Conservation (phyloP, 2,113 vertebrate species). For the Chamaetylas fuelleborni region DNA sequence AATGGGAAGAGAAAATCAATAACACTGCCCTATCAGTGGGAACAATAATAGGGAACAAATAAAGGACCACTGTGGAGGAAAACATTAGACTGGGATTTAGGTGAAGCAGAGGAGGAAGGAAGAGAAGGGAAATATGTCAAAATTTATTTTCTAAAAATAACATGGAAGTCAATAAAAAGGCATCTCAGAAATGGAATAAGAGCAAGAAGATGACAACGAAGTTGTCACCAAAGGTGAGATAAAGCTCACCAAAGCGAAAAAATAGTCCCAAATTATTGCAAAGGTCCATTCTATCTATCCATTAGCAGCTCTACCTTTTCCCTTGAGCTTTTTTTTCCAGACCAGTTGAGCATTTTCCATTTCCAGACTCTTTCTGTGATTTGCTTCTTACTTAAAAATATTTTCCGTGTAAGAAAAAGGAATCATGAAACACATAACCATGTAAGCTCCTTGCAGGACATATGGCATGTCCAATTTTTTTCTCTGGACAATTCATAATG, state of each 20-base stretch:
- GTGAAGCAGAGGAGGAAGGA: neutral
- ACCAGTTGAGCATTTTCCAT: neutral
- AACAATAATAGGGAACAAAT: constrained; percentile 1
- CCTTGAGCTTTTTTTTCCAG: neutral
- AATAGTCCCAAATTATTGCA: neutral
- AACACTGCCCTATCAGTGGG: neutral
- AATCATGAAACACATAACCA: neutral
- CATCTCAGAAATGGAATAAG: neutral
- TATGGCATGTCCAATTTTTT: accelerated
- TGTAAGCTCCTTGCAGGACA: neutral
- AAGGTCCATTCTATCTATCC: neutral
- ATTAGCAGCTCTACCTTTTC: neutral
- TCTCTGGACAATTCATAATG: neutral
- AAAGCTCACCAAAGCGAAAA: neutral
- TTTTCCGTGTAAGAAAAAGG: neutral
- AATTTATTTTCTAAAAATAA: neutral
- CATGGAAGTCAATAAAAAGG: neutral
- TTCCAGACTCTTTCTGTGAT: neutral
- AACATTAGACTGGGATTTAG: neutral
- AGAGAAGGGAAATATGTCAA: neutral
- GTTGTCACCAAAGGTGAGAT: neutral
- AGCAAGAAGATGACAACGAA: neutral
- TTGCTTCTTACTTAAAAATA: neutral
- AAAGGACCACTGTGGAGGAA: neutral
- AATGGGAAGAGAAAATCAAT: neutral